A percentile compares a stretch with the other conserved stretches of the same genome.
These are phyloP conservation scores for Caenorhabditis japonica DNA, from an alignment of 2,888 invertebrate genomes.

Conservation along the genomic window DNA sequence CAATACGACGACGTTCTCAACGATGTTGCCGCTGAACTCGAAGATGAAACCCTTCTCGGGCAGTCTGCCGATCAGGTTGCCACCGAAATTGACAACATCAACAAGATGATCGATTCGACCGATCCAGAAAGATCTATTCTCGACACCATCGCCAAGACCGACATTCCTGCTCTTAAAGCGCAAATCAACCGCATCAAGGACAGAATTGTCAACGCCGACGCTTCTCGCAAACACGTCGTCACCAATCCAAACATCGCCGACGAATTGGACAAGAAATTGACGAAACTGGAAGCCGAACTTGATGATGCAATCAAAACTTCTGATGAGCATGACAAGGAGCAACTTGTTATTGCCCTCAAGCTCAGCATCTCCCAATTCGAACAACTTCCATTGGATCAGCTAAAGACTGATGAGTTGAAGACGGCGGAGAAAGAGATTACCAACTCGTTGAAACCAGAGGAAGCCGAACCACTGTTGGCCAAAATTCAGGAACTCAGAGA, in stretches of 20 bases:
- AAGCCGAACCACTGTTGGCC: too few species aligned
- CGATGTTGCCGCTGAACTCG: slow-evolving; percentile 53
- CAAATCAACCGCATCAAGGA: slow-evolving; percentile 18
- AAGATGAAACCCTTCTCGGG: slow-evolving; percentile 57
- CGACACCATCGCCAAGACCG: too few species aligned
- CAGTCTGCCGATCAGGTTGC: slow-evolving; percentile 60
- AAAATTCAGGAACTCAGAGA: too few species aligned
- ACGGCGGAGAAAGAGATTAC: slow-evolving; percentile 17
- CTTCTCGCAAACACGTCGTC: slow-evolving; percentile 50
- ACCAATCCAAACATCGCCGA: slow-evolving; percentile 37
- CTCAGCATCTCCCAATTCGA: slow-evolving; percentile 55
- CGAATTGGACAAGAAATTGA: slow-evolving; percentile 32
- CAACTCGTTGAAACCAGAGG: too few species aligned
- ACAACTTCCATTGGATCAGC: slow-evolving; percentile 48
- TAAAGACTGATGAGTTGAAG: slow-evolving; percentile 32
- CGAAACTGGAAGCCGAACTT: slow-evolving; percentile 53
- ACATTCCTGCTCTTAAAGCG: too few species aligned
- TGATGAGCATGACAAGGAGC: slow-evolving; percentile 54
- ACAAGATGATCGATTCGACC: too few species aligned
- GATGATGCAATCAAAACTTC: slow-evolving; percentile 50
- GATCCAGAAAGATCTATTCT: too few species aligned
- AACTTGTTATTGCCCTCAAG: slow-evolving; percentile 49
- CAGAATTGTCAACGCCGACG: slow-evolving; percentile 42
- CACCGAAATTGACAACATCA: slow-evolving; percentile 6
- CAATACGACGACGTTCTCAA: slow-evolving; percentile 63